Evolutionary conservation across 2,113 vertebrate species (phyloP), one percentile per base, ranked within the genome.

Genomic region (Engystomops pustulosus): DNA sequence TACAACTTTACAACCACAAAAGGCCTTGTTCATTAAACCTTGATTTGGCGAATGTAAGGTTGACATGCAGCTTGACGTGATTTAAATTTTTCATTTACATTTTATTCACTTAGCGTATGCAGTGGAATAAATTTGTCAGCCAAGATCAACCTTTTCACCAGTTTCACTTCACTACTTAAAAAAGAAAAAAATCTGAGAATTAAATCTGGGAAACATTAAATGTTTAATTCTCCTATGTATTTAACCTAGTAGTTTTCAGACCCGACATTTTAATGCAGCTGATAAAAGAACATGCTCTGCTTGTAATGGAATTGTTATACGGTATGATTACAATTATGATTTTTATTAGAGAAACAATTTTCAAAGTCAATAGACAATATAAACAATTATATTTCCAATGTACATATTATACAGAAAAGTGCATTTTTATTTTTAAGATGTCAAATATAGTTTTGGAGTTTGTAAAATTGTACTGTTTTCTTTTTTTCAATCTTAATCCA

Each of bases 11-110:
- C 38, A 80, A 80, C 78, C 78, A 67, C 78, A 68, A 58, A 77
- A 80, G 78, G 60, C 38, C 60, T 62, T 34, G 60, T n/a, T 80
- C 78, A 67, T 80, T 80, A 80, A 80, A 80, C 60, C 78, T 47
- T 80, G 78, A 67, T 47, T 80, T 67, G 62, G 30, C 51, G 32
- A 77, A 38, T 80, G 60, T 38, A 68, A 80, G 23, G 27, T 12
- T 67, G 60, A 30, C 41, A 34, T 47, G 58, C 18, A 67, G 38
- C 25, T 68, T 80, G 60, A 80, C 27, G 20, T 17, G 58, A 47
- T 80, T 67, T 80, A 30, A n/a, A 80, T 67, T 45, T 80, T 47
- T 67, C 60, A 77, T 80, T 68, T 80, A 80, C 36, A 80, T 47
- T 67, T 47, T 47, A 47, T 80, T 80, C 60, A 47, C 41, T 68